Evolutionary conservation across 2,888 invertebrate genomes (phyloP).

Genomic region (Chrysodeixis includens): DNA sequence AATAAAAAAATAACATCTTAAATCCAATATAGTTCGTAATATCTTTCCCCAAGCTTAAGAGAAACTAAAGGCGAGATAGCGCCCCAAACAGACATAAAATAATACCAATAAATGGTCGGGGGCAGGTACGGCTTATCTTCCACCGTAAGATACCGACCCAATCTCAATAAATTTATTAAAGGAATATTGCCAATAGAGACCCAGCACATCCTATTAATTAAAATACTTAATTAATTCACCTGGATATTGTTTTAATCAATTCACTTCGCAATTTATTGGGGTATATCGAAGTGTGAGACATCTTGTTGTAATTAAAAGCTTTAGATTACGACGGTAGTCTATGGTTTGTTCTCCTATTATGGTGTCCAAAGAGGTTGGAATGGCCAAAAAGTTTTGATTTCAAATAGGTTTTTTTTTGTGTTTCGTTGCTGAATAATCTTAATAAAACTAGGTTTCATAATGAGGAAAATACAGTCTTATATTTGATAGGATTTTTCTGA

Average conservation of each 20-base stretch:
- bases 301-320: constrained; percentile 58
- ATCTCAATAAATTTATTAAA: constrained; percentile 89
- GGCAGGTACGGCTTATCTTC: constrained; percentile 75
- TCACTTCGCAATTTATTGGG: constrained; percentile 86
- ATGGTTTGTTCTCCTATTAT: constrained; percentile 55
- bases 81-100: constrained; percentile 50
- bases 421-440: not conserved
- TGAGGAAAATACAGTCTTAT: not conserved
- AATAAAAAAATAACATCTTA: not conserved
- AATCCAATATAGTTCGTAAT: constrained; percentile 4
- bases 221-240: constrained; percentile 90
- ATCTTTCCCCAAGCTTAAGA: constrained; percentile 6
- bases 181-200: constrained; percentile 89
- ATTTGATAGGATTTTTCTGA: not conserved
- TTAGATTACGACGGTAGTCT: constrained; percentile 60
- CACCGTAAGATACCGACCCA: constrained; percentile 76
- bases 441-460: not conserved
- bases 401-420: constrained; percentile 11
- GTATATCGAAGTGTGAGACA: constrained; percentile 75
- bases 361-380: constrained; percentile 7
- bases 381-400: not conserved
- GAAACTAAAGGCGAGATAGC: constrained; percentile 13
- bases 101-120: constrained; percentile 67
- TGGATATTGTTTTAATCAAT: constrained; percentile 89
- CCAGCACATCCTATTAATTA: constrained; percentile 89